These are phyloP conservation scores for Amphilophus citrinellus DNA, from an alignment of 2,113 vertebrate genomes.

Conservation along the genomic window DNA sequence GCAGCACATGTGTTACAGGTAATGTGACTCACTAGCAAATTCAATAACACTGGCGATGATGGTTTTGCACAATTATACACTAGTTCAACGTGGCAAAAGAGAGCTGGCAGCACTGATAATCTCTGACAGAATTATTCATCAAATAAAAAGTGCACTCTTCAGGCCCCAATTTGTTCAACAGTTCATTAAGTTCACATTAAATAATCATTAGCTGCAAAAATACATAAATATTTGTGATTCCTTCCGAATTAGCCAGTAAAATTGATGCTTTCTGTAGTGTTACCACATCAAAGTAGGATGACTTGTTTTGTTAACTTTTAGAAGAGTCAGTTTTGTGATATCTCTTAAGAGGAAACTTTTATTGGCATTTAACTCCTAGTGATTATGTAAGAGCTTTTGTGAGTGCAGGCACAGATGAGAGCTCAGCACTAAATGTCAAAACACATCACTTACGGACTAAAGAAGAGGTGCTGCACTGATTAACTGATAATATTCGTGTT, in stretches of 20 bases:
- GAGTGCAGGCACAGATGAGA: background rate
- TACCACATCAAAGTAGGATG: constrained; percentile 3
- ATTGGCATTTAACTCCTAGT: constrained; percentile 2
- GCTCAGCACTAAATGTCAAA: constrained; percentile 13
- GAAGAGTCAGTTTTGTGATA: background rate
- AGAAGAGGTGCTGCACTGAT: background rate
- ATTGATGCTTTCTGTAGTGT: background rate
- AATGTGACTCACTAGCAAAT: background rate
- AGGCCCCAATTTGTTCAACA: constrained; percentile 4
- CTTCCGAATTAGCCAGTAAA: background rate
- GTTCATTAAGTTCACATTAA: constrained; percentile 20
- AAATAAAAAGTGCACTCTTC: constrained; percentile 4
- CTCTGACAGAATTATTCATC: constrained; percentile 5
- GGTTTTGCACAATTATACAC: background rate
- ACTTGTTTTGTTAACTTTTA: constrained; percentile 3
- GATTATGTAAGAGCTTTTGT: constrained; percentile 2
- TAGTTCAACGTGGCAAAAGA: background rate
- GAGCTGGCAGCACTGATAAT: background rate
- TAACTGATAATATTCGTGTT: background rate
- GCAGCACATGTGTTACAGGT: background rate
- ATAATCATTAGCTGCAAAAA: constrained; percentile 7
- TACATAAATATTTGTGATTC: constrained; percentile 14
- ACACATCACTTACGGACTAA: background rate
- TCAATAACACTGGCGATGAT: background rate
- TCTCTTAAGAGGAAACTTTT: constrained; percentile 7